Evolutionary conservation across 2,888 invertebrate genomes (phyloP).

Genomic region (Polymixis flavicincta): DNA sequence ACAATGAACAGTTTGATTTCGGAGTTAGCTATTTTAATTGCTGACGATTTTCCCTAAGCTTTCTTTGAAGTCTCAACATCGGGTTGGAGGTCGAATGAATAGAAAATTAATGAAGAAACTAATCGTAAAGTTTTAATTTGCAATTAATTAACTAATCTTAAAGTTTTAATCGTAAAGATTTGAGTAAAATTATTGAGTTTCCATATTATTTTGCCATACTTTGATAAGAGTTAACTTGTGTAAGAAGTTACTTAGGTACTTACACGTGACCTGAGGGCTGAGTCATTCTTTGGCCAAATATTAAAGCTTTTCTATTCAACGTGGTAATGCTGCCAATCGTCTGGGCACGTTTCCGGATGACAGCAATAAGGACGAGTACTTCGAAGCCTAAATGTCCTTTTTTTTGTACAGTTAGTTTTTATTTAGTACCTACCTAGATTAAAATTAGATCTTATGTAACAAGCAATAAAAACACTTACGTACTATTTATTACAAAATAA

Average conservation of each 20-base stretch:
- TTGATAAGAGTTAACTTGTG: neutral
- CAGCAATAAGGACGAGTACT: no score
- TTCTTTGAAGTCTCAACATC: neutral
- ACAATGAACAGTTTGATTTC: slow-evolving; percentile 24
- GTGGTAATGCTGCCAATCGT: no score
- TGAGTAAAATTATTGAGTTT: neutral
- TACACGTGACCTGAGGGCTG: no score
- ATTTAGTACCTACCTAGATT: no score
- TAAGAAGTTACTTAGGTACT: neutral
- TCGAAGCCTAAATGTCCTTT: no score
- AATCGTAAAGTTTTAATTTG: slow-evolving; percentile 23
- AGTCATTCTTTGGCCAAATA: no score
- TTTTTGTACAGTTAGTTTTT: no score
- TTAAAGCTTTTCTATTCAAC: no score
- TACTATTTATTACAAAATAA: neutral
- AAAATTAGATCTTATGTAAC: no score
- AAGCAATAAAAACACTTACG: no score
- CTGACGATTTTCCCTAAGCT: neutral
- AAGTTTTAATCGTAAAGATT: neutral
- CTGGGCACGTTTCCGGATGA: no score
- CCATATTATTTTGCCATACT: neutral
- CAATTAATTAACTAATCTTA: neutral
- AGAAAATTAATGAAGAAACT: neutral
- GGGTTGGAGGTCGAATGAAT: neutral
- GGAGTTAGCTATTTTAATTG: neutral